Evolutionary conservation across 2,888 invertebrate genomes (phyloP), one percentile per base, ranked within the genome.

Genomic region (Clusia tigrina): DNA sequence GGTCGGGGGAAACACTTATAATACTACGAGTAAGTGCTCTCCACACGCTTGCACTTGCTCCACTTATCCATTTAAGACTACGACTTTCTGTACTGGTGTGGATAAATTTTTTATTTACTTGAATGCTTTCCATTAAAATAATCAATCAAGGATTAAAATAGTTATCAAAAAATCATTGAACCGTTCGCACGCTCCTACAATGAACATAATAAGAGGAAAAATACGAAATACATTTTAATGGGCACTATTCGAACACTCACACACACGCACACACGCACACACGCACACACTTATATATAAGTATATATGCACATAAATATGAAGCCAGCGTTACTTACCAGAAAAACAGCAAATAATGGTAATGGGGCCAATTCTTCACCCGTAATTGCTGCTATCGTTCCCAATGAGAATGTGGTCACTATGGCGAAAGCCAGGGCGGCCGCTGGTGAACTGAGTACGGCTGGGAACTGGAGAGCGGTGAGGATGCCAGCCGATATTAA

Each of bases 271-370:
- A 9, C 32, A 5, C 32, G 32, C 32, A n/a, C 32, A 32, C 32
- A 5, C 32, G 32, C 32, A 32, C 32, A 32, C 32, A 32, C 5
- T 32, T 32, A 12, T 12, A 32, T 32, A 9, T 32, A 32, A 32
- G n/a, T 6, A 26, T 2, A 17, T 15, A 23, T 17, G 18, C 46
- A 25, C 42, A 57, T 15, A 24, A 23, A 46, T 23, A 26, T 15
- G 9, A 10, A 56, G 20, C 12, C 25, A 0, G 17, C 5, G 32
- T 20, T 54, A 79, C 86, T 85, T 76, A 88, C 88, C 83, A 94
- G 84, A 71, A 94, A 88, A 1, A 93, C 85, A 26, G 91, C 90
- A 78, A 93, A 94, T 42, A 94, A 86, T 0, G 93, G 91, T 70
- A 84, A 68, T 22, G 84, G 83, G 20, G 84, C 84, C 67, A 84